Evolutionary conservation across 64 coral and sea anemone genomes (phyloP).

Genomic region (Montipora cactus): DNA sequence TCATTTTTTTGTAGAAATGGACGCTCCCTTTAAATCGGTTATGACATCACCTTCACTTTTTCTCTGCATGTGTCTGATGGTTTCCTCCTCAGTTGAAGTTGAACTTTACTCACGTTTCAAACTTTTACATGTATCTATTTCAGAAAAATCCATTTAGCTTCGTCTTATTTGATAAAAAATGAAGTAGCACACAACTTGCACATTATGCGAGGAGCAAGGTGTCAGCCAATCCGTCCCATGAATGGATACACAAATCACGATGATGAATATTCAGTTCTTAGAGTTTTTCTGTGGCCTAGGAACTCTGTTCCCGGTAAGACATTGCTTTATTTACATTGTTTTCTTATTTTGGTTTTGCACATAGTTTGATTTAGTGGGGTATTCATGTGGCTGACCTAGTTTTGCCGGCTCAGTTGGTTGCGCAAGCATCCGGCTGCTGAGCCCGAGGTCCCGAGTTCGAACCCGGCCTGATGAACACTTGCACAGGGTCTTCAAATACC

Average conservation of each 20-base stretch:
- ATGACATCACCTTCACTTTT: no score
- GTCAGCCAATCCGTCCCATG: background rate
- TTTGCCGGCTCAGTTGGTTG: no score
- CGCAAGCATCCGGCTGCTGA: no score
- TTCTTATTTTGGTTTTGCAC: no score
- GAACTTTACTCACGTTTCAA: background rate
- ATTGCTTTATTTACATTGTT: background rate
- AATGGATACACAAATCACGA: background rate
- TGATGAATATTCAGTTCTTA: background rate
- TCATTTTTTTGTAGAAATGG: no score
- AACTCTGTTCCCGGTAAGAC: constrained; percentile 80
- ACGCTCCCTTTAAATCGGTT: no score
- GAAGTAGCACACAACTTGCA: constrained; percentile 95
- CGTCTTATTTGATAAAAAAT: constrained; percentile 82
- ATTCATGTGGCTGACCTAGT: no score
- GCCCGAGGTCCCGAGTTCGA: no score
- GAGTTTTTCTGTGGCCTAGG: constrained; percentile 93
- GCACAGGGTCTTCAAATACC: no score
- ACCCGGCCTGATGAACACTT: no score
- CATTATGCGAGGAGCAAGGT: constrained; percentile 74
- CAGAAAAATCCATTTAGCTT: constrained; percentile 82
- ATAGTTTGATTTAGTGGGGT: background rate
- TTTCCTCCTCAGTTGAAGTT: no score
- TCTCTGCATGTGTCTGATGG: no score
- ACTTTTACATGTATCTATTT: background rate